Evolutionary conservation across 2,888 invertebrate species (phyloP).

Genomic region (Cephonodes hylas): DNA sequence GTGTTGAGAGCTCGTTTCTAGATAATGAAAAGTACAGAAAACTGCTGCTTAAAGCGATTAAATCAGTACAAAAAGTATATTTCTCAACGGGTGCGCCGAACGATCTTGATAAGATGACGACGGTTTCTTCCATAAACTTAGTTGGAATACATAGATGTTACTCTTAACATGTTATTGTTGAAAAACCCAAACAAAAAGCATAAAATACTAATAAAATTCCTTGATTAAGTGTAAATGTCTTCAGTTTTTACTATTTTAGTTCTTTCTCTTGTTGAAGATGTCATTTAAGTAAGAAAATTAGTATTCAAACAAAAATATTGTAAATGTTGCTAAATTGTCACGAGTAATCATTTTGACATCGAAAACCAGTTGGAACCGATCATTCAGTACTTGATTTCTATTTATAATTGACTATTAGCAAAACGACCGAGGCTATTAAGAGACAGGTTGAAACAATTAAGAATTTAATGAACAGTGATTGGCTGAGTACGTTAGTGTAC

Average conservation of each 20-base stretch:
- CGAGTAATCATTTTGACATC: not conserved
- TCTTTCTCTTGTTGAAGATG: too few relatives aligned
- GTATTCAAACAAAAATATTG: not conserved
- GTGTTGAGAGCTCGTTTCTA: not conserved
- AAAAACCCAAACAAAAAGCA: too few relatives aligned
- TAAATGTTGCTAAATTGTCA: not conserved
- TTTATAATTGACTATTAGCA: not conserved
- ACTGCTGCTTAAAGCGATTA: conserved; percentile 4
- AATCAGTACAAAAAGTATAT: not conserved
- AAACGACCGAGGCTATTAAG: not conserved
- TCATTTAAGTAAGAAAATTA: too few relatives aligned
- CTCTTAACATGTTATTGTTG: too few relatives aligned
- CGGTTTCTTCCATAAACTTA: not conserved
- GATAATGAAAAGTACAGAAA: conserved; percentile 2
- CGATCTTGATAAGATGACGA: not conserved
- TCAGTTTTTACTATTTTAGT: too few relatives aligned
- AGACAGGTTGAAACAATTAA: conserved; percentile 13
- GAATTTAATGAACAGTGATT: conserved; percentile 36
- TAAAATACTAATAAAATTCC: too few relatives aligned
- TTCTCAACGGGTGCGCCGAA: not conserved
- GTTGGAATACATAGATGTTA: too few relatives aligned
- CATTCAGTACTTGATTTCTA: not conserved
- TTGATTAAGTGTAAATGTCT: too few relatives aligned
- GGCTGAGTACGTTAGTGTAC: conserved; percentile 32
- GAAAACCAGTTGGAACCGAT: not conserved